Evolutionary conservation across 2,888 invertebrate genomes (phyloP).

Genomic region (Cephus nigrinus): DNA sequence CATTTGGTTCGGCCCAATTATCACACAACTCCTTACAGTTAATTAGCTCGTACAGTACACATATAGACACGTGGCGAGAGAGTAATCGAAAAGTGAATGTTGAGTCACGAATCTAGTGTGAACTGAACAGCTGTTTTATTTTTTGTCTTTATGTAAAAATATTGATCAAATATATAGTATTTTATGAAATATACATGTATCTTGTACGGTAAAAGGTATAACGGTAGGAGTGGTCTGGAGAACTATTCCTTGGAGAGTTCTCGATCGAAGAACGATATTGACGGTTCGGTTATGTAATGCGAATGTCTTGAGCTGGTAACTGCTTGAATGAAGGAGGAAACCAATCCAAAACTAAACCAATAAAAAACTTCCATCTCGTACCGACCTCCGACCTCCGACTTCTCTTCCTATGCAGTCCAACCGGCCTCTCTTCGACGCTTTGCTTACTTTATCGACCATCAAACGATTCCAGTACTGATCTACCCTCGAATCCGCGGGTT

Average conservation of each 20-base stretch:
- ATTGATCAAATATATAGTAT: not conserved
- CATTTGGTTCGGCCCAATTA: not conserved
- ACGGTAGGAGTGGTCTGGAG: not conserved
- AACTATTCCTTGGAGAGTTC: not conserved
- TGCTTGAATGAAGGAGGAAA: slow-evolving; percentile 18
- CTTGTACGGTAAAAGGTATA: not conserved
- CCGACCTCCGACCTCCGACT: slow-evolving; percentile 13
- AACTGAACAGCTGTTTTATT: not conserved
- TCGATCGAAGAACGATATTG: slow-evolving; percentile 1
- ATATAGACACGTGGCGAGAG: not conserved
- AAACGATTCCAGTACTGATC: slow-evolving; percentile 35
- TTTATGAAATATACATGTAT: not conserved
- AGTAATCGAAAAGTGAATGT: not conserved
- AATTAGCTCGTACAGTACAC: not conserved
- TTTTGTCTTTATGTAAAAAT: not conserved
- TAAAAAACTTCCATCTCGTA: slow-evolving; percentile 25
- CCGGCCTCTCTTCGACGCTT: slow-evolving; percentile 22
- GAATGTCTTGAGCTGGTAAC: slow-evolving; percentile 17
- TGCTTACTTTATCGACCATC: slow-evolving; percentile 45
- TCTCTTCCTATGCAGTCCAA: slow-evolving; percentile 3
- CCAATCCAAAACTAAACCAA: slow-evolving; percentile 34
- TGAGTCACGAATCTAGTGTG: not conserved
- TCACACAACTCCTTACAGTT: not conserved
- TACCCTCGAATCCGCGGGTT: slow-evolving; percentile 32
- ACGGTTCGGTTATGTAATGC: not conserved